phyloP scores from a whole-genome alignment of 2,888 invertebrate species.

The Ennomos fuscantarius region DNA sequence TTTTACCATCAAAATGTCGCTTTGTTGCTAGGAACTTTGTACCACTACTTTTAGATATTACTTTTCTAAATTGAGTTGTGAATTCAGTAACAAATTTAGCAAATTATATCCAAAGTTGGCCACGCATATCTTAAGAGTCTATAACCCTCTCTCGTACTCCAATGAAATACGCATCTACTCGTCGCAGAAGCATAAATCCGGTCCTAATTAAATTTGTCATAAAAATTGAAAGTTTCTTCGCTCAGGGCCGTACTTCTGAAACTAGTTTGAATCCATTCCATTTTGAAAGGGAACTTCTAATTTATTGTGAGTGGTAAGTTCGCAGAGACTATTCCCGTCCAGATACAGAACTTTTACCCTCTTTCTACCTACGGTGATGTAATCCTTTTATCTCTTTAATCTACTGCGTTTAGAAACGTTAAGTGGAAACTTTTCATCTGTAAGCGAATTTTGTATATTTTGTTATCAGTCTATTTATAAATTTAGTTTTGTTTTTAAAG shows the following conservation, averaged over 20 bases:
- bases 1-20: constrained; percentile 39
- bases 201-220: constrained; percentile 81
- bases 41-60: background rate
- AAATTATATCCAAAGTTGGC: background rate
- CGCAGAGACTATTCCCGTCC: constrained; percentile 61
- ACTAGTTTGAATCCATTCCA: constrained; percentile 83
- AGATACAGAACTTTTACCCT: constrained; percentile 70
- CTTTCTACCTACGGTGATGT: constrained; percentile 67
- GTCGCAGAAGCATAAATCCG: constrained; percentile 74
- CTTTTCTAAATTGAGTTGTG: no score
- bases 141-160: constrained; percentile 53
- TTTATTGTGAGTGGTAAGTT: constrained; percentile 84
- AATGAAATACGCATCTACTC: constrained; percentile 57
- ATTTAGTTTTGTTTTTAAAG: no score
- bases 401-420: constrained; percentile 60
- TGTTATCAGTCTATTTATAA: constrained; percentile 27
- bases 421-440: constrained; percentile 40
- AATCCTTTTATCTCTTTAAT: constrained; percentile 68
- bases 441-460: constrained; percentile 25
- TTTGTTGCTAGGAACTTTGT: constrained; percentile 14
- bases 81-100: background rate
- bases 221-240: constrained; percentile 81
- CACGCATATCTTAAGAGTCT: constrained; percentile 3
- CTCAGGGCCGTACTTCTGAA: constrained; percentile 71
- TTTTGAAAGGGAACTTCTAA: constrained; percentile 79